Base-by-base conservation (phyloP, 2,113 vertebrate genomes). In the Limanda limanda region DNA sequence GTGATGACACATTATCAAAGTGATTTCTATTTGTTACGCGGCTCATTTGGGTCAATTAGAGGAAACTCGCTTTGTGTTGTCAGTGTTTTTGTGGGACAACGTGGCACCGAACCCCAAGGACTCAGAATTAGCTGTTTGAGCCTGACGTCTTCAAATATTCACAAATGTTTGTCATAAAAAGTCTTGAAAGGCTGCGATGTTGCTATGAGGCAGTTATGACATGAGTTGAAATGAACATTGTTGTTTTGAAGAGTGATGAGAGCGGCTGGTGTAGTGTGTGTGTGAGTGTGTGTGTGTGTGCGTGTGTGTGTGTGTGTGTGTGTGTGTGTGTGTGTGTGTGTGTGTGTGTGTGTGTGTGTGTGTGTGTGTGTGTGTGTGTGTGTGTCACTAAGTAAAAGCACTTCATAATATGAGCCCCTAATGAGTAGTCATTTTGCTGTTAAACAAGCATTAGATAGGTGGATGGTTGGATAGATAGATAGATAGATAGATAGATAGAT, bases 1-100 rank as follows among this genome's bases (percentile, higher is more conserved):
- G 65, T 83, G 92, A 84, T 86, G 89, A 90, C 88, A 91, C 67
- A 73, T 65, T 69, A 86, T 87, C 86, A 89, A 86, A 90, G 83
- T 59, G 75, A 86, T 89, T 90, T 88, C 74, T 83, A 15, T 76
- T 73, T 78, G 76, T 84, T 79, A 74, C 87, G 70, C 27, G 20
- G 58, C 77, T 84, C 87, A 86, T 89, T 84, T 83, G 60, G 83
- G 85, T 86, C 76, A 91, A 89, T 92, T 91, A 91, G 77, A 78
- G 79, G 58, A 59, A 84, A 82, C 54, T 20, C 13, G n/a, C n/a
- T 13, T 20, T 56, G 54, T 23, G 54, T 56, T 88, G 56, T 63
- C 72, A 59, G 63, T 78, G 71, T 88, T 78, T 81, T 21, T 21
- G 6, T 8, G 25, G 54, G 54, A 10, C 8, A 20, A 63, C 31